Evolutionary conservation across 30 jellyfish, hydroid and myxozoan species (phyloP).

Genomic region (Cassiopea andromeda): DNA sequence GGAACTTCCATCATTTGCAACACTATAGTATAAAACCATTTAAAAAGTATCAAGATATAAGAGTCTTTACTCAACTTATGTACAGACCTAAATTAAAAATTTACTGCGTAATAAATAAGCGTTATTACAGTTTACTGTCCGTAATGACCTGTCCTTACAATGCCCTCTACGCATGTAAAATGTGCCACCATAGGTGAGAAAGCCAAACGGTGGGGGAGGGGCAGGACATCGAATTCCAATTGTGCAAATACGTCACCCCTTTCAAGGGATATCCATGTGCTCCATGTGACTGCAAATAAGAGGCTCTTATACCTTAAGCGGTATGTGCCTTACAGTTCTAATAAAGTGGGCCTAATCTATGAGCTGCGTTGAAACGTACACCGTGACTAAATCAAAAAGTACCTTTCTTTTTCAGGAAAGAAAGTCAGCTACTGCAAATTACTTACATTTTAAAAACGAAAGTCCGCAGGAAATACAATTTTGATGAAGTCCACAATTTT

Average conservation of each 20-base stretch:
- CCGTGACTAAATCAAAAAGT: too few relatives aligned
- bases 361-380: too few relatives aligned
- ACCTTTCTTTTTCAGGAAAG: too few relatives aligned
- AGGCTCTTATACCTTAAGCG: too few relatives aligned
- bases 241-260: not conserved
- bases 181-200: not conserved
- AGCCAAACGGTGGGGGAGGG: not conserved
- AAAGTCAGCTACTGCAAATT: too few relatives aligned
- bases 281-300: not conserved
- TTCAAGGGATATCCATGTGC: not conserved
- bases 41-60: slow-evolving; percentile 3
- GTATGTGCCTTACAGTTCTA: too few relatives aligned
- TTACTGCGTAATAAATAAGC: slow-evolving; percentile 62
- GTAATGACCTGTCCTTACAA: slow-evolving; percentile 1
- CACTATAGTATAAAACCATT: not conserved
- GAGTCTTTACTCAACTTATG: slow-evolving; percentile 9
- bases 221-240: not conserved
- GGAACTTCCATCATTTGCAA: not conserved
- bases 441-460: too few relatives aligned
- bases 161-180: not conserved
- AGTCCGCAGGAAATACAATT: too few relatives aligned
- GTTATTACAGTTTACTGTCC: slow-evolving; percentile 40
- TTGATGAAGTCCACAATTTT: too few relatives aligned
- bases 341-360: too few relatives aligned
- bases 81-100: slow-evolving; percentile 60